Evolutionary conservation across 2,797 vertebrate species (phyloP), one percentile per base, ranked within the genome.

Genomic region (Neostethus bicornis): DNA sequence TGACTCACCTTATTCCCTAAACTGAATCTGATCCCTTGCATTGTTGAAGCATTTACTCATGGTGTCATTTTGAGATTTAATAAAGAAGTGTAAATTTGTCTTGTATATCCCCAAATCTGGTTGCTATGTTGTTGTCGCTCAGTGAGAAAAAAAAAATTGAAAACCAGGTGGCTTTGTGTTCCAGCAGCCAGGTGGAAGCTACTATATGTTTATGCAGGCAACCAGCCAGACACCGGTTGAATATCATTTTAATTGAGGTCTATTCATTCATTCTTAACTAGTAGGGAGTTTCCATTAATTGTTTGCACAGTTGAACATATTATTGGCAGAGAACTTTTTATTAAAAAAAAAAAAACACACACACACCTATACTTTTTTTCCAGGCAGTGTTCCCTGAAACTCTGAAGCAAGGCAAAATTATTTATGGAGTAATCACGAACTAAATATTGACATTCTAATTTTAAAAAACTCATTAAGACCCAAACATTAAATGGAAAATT

Each of bases 1-100:
- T 73, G 73, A 86, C 70, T 84, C 79, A 84, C 75, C 69, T 75
- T 44, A 54, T 82, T 73, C 69, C 61, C 71, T 46, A 70, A 79
- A 75, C 66, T 74, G 61, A 72, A 61, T 73, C 59, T 47, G 65
- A 83, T 70, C 60, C 7, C 35, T 51, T 63, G 41, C 41, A 42
- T 55, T 51, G 31, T 65, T 56, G 43, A 59, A 67, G 48, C 19
- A 37, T 53, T 62, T 43, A n/a, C 23, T 31, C 28, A 29, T 32
- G 50, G 42, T 53, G 29, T 9, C 4, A 53, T 13, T 51, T 77
- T 19, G 28, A 38, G 55, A 34, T 66, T 51, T 65, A 10, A 29
- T 61, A 28, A 61, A 25, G 16, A 38, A 4, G 8, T 19, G 16
- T 38, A 9, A 17, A 9, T 38, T 38, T 38, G 35, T 9, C 16